These are phyloP conservation scores for Megalops cyprinoides DNA, from an alignment of 2,797 vertebrate species.

Conservation along the genomic window DNA sequence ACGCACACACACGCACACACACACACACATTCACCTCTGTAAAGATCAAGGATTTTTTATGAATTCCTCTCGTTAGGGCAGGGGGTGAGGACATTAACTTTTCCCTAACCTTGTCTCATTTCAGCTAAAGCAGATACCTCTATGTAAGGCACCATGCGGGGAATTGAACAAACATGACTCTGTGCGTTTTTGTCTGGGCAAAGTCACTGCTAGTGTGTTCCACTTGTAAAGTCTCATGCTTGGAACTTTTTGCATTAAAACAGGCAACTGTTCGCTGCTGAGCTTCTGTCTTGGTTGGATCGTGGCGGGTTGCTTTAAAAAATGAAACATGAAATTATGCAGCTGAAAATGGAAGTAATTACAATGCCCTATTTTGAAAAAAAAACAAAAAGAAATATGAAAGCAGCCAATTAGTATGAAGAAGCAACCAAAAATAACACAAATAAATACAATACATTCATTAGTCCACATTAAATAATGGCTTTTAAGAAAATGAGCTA, in stretches of 20 bases:
- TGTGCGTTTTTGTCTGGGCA: conserved; percentile 51
- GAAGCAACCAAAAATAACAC: conserved; percentile 78
- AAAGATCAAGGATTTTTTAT: too few species aligned
- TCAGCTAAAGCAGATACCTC: background rate
- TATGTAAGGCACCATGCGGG: too few species aligned
- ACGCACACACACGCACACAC: too few species aligned
- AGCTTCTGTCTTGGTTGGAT: background rate
- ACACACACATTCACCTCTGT: too few species aligned
- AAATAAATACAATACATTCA: conserved; percentile 79
- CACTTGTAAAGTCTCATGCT: background rate
- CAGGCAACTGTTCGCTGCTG: too few species aligned
- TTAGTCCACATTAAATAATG: conserved; percentile 79
- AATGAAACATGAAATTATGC: conserved; percentile 67
- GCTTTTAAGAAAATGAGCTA: conserved; percentile 78
- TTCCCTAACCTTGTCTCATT: background rate
- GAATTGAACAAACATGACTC: too few species aligned
- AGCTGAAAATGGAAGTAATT: conserved; percentile 70
- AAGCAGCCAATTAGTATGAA: conserved; percentile 79
- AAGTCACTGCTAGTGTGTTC: conserved; percentile 38
- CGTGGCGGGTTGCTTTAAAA: conserved; percentile 59
- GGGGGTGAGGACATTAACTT: conserved; percentile 10
- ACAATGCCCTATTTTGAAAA: conserved; percentile 74
- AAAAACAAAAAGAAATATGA: conserved; percentile 65
- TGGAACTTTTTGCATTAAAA: too few species aligned
- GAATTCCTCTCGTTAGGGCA: background rate